These are phyloP conservation scores for Candidula unifasciata DNA, from an alignment of 2,888 invertebrate species.

Conservation along the genomic window DNA sequence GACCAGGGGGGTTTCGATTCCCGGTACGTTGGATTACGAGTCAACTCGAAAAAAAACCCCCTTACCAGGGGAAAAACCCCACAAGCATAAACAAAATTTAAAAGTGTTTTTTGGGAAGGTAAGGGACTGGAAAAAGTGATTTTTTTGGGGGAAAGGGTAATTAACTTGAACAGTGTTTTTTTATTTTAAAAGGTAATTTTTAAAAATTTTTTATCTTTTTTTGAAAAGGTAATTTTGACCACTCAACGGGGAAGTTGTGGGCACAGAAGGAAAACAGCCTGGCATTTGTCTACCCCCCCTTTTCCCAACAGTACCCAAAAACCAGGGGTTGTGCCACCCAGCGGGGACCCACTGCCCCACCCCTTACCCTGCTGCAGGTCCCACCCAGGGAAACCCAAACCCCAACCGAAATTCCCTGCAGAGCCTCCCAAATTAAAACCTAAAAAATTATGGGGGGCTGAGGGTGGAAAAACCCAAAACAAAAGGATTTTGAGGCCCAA, in stretches of 20 bases:
- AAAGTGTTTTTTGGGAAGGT: too few species aligned
- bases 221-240: slow-evolving; percentile 1
- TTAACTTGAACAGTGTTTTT: too few species aligned
- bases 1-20: too few species aligned
- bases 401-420: neutral
- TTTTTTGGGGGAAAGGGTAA: too few species aligned
- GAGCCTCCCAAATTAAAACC: slow-evolving; percentile 14
- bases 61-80: too few species aligned
- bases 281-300: slow-evolving; percentile 32
- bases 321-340: neutral
- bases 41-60: too few species aligned
- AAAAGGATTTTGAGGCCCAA: neutral
- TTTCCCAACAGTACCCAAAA: slow-evolving; percentile 5
- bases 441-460: neutral
- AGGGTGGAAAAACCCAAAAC: slow-evolving; percentile 20
- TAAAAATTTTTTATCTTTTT: neutral
- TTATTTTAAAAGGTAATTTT: too few species aligned
- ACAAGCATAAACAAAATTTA: too few species aligned
- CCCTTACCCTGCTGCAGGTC: neutral
- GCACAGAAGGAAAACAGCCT: slow-evolving; percentile 24
- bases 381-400: neutral
- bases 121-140: too few species aligned
- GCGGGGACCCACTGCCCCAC: neutral
- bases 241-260: slow-evolving; percentile 9
- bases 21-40: too few species aligned